phyloP scores from a whole-genome alignment of 2,888 invertebrate species.

The Dyspetes luteomarginatus region DNA sequence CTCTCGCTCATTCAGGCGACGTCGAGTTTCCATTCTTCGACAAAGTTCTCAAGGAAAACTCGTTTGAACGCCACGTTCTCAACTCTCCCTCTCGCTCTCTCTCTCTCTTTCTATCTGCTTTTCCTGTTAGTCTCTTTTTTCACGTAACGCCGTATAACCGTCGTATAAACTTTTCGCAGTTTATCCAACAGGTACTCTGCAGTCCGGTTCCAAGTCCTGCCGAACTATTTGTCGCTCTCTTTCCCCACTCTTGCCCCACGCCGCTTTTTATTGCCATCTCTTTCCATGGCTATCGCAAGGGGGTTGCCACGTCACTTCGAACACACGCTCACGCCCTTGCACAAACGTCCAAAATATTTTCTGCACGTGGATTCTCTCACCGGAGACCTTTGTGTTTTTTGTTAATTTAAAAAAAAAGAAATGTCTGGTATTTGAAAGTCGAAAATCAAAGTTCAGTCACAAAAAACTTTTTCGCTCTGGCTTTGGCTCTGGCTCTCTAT shows the following conservation, averaged over 20 bases:
- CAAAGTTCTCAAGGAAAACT: slow-evolving; percentile 77
- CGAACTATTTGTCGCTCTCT: slow-evolving; percentile 36
- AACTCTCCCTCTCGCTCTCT: slow-evolving; percentile 63
- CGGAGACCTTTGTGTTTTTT: not conserved
- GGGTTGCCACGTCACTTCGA: slow-evolving; percentile 2
- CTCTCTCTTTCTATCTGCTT: slow-evolving; percentile 48
- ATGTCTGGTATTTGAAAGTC: slow-evolving; percentile 43
- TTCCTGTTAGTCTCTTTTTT: slow-evolving; percentile 34
- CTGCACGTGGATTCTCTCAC: slow-evolving; percentile 25
- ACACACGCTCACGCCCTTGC: slow-evolving; percentile 58
- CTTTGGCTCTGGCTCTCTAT: no score
- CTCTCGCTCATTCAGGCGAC: slow-evolving; percentile 63
- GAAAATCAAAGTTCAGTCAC: slow-evolving; percentile 58
- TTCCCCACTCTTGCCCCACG: not conserved
- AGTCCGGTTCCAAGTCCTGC: slow-evolving; percentile 45
- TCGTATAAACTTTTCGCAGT: slow-evolving; percentile 66
- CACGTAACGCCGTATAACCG: slow-evolving; percentile 61
- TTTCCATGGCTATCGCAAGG: not conserved
- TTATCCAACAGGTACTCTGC: slow-evolving; percentile 63
- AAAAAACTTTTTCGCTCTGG: slow-evolving; percentile 60
- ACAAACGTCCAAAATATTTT: slow-evolving; percentile 67
- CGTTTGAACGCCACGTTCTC: slow-evolving; percentile 74
- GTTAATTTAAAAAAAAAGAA: not conserved
- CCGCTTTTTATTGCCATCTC: slow-evolving; percentile 27
- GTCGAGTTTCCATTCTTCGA: slow-evolving; percentile 76